Evolutionary conservation across 2,888 invertebrate genomes (phyloP).

Genomic region (Trachelus tabidus): DNA sequence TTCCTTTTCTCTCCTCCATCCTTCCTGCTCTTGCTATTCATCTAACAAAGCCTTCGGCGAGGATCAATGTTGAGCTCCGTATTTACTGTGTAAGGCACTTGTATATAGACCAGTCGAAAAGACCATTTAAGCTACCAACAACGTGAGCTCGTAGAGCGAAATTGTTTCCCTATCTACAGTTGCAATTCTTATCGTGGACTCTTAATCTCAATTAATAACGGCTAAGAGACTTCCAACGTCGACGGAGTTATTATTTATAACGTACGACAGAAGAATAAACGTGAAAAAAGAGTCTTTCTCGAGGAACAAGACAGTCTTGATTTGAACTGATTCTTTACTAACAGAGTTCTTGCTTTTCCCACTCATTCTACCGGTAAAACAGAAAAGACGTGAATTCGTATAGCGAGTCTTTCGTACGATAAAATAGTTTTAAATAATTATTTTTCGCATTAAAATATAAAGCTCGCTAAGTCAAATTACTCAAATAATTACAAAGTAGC

Average conservation of each 20-base stretch:
- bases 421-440: background rate
- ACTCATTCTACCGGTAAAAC: background rate
- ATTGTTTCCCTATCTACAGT: background rate
- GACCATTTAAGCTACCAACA: background rate
- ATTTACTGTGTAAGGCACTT: background rate
- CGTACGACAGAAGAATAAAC: background rate
- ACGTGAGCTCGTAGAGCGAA: background rate
- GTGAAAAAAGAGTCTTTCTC: background rate
- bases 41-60: background rate
- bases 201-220: background rate
- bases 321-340: background rate
- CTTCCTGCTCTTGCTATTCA: background rate
- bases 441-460: background rate
- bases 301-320: background rate
- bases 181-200: background rate
- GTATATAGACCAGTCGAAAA: background rate
- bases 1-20: background rate
- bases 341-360: background rate
- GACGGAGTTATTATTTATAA: background rate
- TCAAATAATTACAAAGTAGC: background rate
- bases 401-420: background rate
- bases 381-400: background rate
- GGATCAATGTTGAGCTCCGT: background rate
- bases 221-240: background rate
- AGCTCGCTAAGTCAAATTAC: background rate